Base-by-base conservation (phyloP, 2,888 invertebrate species). In the Oasisia sp. region DNA sequence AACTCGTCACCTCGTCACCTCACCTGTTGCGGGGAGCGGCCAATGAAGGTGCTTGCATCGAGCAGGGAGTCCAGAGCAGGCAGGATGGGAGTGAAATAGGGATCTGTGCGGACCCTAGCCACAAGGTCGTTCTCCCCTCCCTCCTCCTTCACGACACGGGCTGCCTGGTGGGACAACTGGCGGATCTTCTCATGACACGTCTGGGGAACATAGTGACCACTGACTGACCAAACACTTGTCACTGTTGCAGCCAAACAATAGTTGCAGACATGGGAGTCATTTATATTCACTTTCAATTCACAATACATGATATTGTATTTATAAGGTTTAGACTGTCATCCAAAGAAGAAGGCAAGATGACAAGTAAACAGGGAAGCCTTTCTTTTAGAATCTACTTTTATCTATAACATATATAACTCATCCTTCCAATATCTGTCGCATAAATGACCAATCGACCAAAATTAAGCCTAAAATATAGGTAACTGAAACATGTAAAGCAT, bases 111-210 rank as follows among this genome's bases (percentile, higher is more conserved):
- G 0, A 99, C 98, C 91, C 99, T 97, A 14, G 98, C 98, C 14
- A 99, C 97, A 93, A 99, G 97, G 96, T 99, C 99, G 96, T 99
- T 99, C 95, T 98, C 98, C 94, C 97, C 97, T 0, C 99, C 99
- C 93, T 98, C 97, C 94, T 98, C 97, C 95, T 99, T 99, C 0
- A 99, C 99, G 95, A 98, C 97, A 14, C 97, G 97, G 0, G 98
- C 99, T 0, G 99, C 99, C 96, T 98, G 98, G 91, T 99, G 99
- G 0, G 99, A 98, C 0, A 99, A 97, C 0, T 98, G 98, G 58
- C 99, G 97, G 94, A 99, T 99, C 96, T 98, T 98, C 96, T 99
- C 99, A 96, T 99, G 99, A 94, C 99, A 99, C 2, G 98, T 97
- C 97, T 97, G 93, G 27, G 27, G 19, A 74, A 74, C 74, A 74